Base-by-base conservation (phyloP, 1,140 invertebrate species). In the Babylonia areolata region DNA sequence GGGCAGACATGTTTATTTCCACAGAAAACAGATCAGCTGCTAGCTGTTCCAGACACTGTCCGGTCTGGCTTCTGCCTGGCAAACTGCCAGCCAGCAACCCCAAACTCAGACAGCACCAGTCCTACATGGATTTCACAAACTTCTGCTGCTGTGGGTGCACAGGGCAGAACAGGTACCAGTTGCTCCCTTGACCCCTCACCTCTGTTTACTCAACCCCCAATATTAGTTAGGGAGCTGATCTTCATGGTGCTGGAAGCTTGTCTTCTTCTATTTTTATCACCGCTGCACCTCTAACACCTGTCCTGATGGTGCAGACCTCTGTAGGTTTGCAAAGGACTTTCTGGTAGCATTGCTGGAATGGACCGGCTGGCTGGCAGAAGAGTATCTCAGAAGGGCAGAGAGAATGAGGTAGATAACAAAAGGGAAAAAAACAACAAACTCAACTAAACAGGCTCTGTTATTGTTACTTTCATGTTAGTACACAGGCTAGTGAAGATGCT, bases 161-260 rank as follows among this genome's bases (percentile, higher is more conserved):
- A 64, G 28, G 23, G 17, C 17, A 64, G 58, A 6, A 11, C 15
- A 12, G 28, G 23, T 64, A n/a, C 15, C 58, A 20, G 23, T 23
- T 64, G 58, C 58, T 64, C 58, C 58, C 28, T 64, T 64, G 58
- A 64, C 58, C 58, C 20, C 58, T 64, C 58, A 64, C 58, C 58
- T 64, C 58, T 64, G 58, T 64, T 64, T n/a, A 64, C 2, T 23
- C 58, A 64, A 64, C 28, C 2, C 58, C 58, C 15, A 64, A 23
- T 23, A 64, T 2, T 64, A 23, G 28, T 23, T n/a, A 11, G 28
- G 58, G 28, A n/a, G 20, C 58, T 6, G 58, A 23, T 64, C 58
- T 23, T 64, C 15, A 64, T n/a, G 28, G 28, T 64, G 58, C 20
- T 28, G 58, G 28, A 64, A 23, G 15, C 58, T 64, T 64, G 15